Base-by-base conservation (phyloP, 2,888 invertebrate genomes). In the Drymonia ruficornis region DNA sequence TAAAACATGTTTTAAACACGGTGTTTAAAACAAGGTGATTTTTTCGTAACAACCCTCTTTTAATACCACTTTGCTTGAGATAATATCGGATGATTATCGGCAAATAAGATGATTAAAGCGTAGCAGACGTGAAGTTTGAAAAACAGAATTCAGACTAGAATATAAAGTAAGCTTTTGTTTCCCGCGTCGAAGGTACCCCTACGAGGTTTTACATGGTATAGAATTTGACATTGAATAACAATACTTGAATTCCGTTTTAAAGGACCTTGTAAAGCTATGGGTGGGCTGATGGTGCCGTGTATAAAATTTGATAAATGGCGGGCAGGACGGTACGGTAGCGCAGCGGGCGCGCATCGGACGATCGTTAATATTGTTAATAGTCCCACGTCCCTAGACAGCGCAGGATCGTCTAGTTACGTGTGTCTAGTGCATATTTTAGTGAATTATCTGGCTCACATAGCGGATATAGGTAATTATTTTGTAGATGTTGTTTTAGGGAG, bases 231-330 rank as follows among this genome's bases (percentile, higher is more conserved):
- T 45, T 28, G 31, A 50, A 18, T 13, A 31, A 31, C 19, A 31
- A 12, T n/a, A 9, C 12, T 43, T 31, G 42, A 28, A 45, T 28
- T n/a, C 28, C 28, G 53, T 61, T 71, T 72, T 67, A 63, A 70
- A 64, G 66, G 71, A 68, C 65, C 72, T 61, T 71, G 74, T 74
- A 72, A 70, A 74, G 63, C 76, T 63, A 80, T 81, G 79, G 81
- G 81, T 81, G 83, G 81, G 72, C 79, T 63, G 71, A 55, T 62
- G 61, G 61, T 64, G 45, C 48, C 59, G 78, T 78, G 76, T 81
- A 84, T 85, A 83, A 83, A 87, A 87, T 87, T 84, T 88, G 87
- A 89, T 86, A 85, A 84, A 87, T 81, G 81, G 72, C 71, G 68
- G 70, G 55, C 74, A 76, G 72, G 76, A 75, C 83, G 81, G 81